A percentile compares a stretch with the other conserved stretches of the same genome.
phyloP scores from a whole-genome alignment of 2,888 invertebrate species.

The Cheilosia urbana region DNA sequence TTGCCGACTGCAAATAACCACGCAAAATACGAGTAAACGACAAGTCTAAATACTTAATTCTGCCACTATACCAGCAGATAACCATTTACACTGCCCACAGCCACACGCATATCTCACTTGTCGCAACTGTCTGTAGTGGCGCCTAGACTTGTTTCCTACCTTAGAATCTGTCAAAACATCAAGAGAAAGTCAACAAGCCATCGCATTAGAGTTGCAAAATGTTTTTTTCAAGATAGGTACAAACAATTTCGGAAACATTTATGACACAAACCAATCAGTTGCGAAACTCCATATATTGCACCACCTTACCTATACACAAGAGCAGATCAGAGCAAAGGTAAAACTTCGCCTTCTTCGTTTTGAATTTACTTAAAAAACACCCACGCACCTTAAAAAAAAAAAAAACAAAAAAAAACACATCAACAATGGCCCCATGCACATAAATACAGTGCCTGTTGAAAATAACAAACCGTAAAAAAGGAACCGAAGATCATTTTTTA shows the following conservation, averaged over 20 bases:
- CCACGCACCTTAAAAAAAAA: conserved; percentile 27
- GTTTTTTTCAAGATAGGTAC: not conserved
- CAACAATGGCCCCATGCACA: no score
- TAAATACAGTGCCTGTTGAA: conserved; percentile 25
- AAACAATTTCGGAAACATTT: not conserved
- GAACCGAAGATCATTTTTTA: conserved; percentile 45
- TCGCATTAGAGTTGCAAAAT: conserved; percentile 22
- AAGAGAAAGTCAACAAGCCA: conserved; percentile 13
- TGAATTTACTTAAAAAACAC: conserved; percentile 39
- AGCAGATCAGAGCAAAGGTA: not conserved
- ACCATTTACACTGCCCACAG: not conserved
- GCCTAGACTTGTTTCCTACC: not conserved
- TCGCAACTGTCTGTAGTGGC: not conserved
- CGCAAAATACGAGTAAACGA: no score
- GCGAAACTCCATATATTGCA: conserved; percentile 4
- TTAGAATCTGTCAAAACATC: not conserved
- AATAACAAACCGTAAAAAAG: conserved; percentile 11
- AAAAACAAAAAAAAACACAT: not conserved
- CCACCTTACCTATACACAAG: not conserved
- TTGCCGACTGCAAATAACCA: no score
- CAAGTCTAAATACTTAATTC: no score
- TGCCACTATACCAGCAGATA: no score
- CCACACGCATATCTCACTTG: not conserved
- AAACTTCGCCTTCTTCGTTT: conserved; percentile 16
- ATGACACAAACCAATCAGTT: conserved; percentile 18